phyloP scores from a whole-genome alignment of 2,113 vertebrate genomes.

The Leptosomus discolor region DNA sequence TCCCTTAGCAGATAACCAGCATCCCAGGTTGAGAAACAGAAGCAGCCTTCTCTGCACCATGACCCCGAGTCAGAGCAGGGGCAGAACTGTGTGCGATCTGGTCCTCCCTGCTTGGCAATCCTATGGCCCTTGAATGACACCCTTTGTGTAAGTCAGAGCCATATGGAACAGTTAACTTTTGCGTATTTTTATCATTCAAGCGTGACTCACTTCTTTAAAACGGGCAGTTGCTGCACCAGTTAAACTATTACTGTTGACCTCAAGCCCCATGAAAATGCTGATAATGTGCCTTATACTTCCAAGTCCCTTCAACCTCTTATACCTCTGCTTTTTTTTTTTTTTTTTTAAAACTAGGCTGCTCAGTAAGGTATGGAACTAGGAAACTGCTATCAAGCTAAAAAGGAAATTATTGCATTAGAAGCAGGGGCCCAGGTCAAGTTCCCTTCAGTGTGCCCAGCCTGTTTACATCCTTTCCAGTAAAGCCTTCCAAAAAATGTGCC shows the following conservation, averaged over 20 bases:
- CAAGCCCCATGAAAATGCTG: neutral
- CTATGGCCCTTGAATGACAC: neutral
- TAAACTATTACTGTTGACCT: slow-evolving; percentile 6
- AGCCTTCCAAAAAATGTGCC: slow-evolving; percentile 46
- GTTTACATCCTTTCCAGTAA: slow-evolving; percentile 57
- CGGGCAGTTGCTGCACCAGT: neutral
- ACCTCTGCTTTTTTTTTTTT: neutral
- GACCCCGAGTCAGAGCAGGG: neutral
- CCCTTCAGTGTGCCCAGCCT: slow-evolving; percentile 9
- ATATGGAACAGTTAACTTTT: neutral
- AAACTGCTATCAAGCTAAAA: slow-evolving; percentile 56
- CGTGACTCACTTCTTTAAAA: slow-evolving; percentile 30
- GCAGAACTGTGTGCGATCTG: neutral
- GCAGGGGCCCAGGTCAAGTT: slow-evolving; percentile 36
- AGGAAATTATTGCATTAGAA: slow-evolving; percentile 63
- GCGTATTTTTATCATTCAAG: slow-evolving; percentile 24
- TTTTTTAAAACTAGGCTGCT: neutral
- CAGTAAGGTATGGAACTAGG: slow-evolving; percentile 26
- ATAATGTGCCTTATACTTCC: neutral
- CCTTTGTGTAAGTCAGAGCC: slow-evolving; percentile 13
- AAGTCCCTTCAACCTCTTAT: slow-evolving; percentile 4
- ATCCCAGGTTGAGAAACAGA: neutral
- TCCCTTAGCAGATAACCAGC: neutral
- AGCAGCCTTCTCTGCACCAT: neutral
- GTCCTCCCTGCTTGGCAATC: neutral